These are phyloP conservation scores for Litoditis marina DNA, from an alignment of 2,888 invertebrate species.

Conservation along the genomic window DNA sequence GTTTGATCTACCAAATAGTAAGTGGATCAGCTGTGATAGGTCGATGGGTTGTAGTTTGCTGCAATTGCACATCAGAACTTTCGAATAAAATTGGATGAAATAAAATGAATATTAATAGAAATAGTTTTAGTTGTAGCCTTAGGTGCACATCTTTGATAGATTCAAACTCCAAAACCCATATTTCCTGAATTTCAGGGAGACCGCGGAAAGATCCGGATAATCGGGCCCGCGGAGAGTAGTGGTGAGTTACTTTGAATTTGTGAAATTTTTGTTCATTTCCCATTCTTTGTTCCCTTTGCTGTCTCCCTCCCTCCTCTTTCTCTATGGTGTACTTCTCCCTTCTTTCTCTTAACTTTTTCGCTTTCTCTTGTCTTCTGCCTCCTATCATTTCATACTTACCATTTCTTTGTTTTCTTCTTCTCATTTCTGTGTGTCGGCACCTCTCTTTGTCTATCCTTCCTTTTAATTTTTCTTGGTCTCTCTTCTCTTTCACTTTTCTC, in stretches of 20 bases:
- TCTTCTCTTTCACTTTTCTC: not conserved
- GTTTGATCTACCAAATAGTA: too few relatives aligned
- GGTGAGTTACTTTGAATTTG: not conserved
- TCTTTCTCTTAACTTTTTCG: not conserved
- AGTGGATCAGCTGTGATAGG: too few relatives aligned
- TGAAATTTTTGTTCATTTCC: not conserved
- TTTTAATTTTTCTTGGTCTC: too few relatives aligned
- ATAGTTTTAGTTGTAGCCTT: too few relatives aligned
- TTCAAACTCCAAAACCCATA: too few relatives aligned
- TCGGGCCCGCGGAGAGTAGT: conserved; percentile 11
- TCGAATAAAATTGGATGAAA: too few relatives aligned
- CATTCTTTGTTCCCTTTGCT: not conserved
- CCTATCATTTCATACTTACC: not conserved
- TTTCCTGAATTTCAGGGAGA: conserved; percentile 2
- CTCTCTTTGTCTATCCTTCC: not conserved
- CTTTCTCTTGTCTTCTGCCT: not conserved
- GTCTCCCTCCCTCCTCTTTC: not conserved
- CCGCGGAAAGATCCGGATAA: conserved; percentile 11
- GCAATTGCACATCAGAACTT: too few relatives aligned
- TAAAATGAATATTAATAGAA: too few relatives aligned
- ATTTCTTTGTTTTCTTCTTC: not conserved
- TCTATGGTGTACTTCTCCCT: not conserved
- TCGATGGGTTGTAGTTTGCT: too few relatives aligned
- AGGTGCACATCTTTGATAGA: too few relatives aligned
- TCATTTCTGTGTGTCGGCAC: not conserved